Conservation (phyloP, 2,113 vertebrate species). For the Corythoichthys intestinalis region DNA sequence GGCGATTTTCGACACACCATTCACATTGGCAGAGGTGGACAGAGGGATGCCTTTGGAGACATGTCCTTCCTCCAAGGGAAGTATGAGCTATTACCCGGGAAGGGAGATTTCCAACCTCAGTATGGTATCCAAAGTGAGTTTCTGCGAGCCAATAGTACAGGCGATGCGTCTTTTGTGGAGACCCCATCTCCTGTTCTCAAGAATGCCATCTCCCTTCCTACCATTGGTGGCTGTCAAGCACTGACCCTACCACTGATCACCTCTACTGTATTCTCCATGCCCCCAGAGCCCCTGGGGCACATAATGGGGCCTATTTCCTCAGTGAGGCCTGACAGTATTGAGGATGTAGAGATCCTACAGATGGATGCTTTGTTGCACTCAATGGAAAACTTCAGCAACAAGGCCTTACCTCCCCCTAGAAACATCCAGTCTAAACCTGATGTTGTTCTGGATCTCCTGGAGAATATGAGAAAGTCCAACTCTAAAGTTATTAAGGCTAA, state of each 20-base stretch:
- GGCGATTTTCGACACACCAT: constrained; percentile 98
- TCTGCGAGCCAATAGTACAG: constrained; percentile 89
- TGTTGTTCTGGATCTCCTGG: constrained; percentile 64
- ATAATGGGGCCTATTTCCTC: constrained; percentile 57
- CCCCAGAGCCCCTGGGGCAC: constrained; percentile 77
- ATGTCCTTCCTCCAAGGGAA: constrained; percentile 98
- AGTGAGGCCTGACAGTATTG: constrained; percentile 34
- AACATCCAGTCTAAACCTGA: constrained; percentile 54
- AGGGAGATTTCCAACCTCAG: constrained; percentile 73
- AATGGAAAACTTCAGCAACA: constrained; percentile 60
- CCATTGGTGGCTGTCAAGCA: constrained; percentile 92
- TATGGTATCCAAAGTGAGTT: constrained; percentile 81
- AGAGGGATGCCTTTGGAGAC: constrained; percentile 92
- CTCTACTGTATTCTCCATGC: constrained; percentile 79
- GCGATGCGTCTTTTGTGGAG: constrained; percentile 84
- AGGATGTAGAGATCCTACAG: constrained; percentile 66
- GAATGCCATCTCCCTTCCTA: constrained; percentile 96
- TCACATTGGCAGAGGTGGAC: constrained; percentile 93
- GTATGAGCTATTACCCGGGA: constrained; percentile 90
- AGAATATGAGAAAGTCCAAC: constrained; percentile 73
- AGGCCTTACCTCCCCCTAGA: constrained; percentile 41
- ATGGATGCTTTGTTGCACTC: constrained; percentile 68
- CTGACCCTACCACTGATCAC: constrained; percentile 86
- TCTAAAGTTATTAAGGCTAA: constrained; percentile 74
- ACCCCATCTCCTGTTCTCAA: constrained; percentile 95